phyloP scores from a whole-genome alignment of 2,797 vertebrate genomes.

The Sebastes kiyomatsui region DNA sequence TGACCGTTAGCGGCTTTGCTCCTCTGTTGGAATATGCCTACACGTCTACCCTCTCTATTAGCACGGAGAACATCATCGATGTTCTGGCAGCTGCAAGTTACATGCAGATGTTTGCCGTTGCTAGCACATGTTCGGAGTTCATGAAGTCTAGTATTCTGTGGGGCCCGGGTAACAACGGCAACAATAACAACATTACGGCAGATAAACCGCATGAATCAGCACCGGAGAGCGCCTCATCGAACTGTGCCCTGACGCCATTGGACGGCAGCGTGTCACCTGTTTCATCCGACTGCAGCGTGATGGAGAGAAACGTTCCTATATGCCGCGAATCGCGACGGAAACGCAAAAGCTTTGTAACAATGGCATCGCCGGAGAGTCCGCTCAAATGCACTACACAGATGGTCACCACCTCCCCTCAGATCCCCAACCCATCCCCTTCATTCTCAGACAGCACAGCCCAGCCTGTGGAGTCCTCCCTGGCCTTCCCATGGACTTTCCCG shows the following conservation, averaged over 20 bases:
- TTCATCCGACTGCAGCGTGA: constrained; percentile 96
- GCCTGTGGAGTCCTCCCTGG: constrained; percentile 93
- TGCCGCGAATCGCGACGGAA: constrained; percentile 95
- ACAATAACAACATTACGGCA: constrained; percentile 66
- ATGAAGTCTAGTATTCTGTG: constrained; percentile 99
- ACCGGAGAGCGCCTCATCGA: constrained; percentile 88
- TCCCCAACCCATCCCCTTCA: constrained; percentile 90
- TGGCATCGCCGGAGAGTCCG: constrained; percentile 95
- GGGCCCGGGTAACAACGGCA: constrained; percentile 82
- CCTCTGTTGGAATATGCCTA: constrained; percentile 97
- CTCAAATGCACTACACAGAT: constrained; percentile 91
- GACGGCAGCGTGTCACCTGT: constrained; percentile 95
- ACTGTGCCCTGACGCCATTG: constrained; percentile 90
- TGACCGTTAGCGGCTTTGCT: constrained; percentile 94
- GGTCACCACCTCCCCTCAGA: constrained; percentile 90
- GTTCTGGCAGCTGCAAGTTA: constrained; percentile 98
- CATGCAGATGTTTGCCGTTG: constrained; percentile 95
- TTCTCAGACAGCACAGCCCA: constrained; percentile 90
- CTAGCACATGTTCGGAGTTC: constrained; percentile 97
- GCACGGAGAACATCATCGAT: constrained; percentile 98
- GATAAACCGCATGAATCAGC: constrained; percentile 88
- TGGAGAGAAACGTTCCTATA: constrained; percentile 92
- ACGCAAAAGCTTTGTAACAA: constrained; percentile 92
- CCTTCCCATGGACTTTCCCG: constrained; percentile 98
- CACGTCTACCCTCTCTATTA: constrained; percentile 96